Evolutionary conservation across 2,888 invertebrate genomes (phyloP).

Genomic region (Cephus spinipes): DNA sequence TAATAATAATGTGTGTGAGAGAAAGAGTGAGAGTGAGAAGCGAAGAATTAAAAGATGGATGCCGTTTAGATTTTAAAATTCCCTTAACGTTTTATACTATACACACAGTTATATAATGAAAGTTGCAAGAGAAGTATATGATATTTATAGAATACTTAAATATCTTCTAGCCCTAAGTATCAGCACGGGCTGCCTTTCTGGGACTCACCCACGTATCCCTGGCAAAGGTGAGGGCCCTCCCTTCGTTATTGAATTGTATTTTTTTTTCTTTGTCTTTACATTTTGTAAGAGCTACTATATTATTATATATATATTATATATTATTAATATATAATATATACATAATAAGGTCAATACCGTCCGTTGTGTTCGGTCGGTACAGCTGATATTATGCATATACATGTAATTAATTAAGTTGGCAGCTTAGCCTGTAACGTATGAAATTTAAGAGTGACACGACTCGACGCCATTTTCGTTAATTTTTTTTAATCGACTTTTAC

Average conservation of each 20-base stretch:
- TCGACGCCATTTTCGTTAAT: no score
- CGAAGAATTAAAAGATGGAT: no score
- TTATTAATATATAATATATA: neutral
- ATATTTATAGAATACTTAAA: constrained; percentile 49
- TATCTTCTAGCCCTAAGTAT: constrained; percentile 43
- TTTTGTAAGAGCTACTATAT: constrained; percentile 8
- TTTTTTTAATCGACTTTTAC: constrained; percentile 18
- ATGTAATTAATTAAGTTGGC: constrained; percentile 33
- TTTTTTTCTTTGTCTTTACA: constrained; percentile 11
- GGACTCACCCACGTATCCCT: neutral
- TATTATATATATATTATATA: neutral
- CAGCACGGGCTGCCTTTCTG: neutral
- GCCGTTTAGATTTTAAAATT: constrained; percentile 54
- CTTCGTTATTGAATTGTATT: neutral
- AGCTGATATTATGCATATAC: constrained; percentile 27
- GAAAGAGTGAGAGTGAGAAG: neutral
- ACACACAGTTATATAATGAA: constrained; percentile 44
- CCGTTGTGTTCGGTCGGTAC: constrained; percentile 21
- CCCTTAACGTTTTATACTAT: constrained; percentile 55
- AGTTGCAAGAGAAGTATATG: constrained; percentile 44
- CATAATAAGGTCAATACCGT: constrained; percentile 2
- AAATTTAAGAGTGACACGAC: constrained; percentile 27
- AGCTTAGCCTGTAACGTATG: constrained; percentile 26
- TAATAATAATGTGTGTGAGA: constrained; percentile 5
- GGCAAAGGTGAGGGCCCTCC: neutral